These are phyloP conservation scores for Poeciliopsis paucimaculata DNA, from an alignment of 2,797 vertebrate genomes.

Conservation along the genomic window DNA sequence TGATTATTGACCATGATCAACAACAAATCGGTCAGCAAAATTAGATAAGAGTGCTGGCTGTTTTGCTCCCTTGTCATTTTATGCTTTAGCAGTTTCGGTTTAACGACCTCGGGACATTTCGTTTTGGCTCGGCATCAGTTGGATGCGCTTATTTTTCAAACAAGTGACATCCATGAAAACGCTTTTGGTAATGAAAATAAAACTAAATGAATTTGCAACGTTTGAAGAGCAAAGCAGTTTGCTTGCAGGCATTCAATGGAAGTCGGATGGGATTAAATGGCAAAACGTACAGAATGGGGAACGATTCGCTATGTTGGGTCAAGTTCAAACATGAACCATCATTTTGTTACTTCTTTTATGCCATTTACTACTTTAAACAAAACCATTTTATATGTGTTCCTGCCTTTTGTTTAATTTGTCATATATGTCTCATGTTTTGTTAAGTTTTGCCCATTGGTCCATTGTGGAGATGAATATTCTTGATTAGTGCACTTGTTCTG, in stretches of 20 bases:
- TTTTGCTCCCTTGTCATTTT: not conserved
- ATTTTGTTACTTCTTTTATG: not conserved
- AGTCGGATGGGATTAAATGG: not conserved
- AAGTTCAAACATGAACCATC: not conserved
- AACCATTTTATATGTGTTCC: not conserved
- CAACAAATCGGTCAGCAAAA: not conserved
- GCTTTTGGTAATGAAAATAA: not conserved
- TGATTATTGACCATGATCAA: not conserved
- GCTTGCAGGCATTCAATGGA: not conserved
- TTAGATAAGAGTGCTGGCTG: not conserved
- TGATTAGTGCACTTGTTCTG: not conserved
- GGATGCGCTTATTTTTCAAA: not conserved
- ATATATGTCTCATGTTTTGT: not conserved
- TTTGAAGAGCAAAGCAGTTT: not conserved
- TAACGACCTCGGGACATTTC: not conserved
- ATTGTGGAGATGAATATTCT: not conserved
- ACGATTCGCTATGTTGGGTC: not conserved
- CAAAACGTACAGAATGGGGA: not conserved
- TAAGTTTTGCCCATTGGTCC: not conserved
- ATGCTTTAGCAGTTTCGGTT: not conserved
- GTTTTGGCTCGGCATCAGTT: not conserved
- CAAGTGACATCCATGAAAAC: not conserved
- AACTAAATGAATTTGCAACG: not conserved
- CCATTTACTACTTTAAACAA: not conserved
- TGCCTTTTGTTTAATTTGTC: not conserved